phyloP scores from a whole-genome alignment of 2,888 invertebrate species.

The Drosophila maculinotata region DNA sequence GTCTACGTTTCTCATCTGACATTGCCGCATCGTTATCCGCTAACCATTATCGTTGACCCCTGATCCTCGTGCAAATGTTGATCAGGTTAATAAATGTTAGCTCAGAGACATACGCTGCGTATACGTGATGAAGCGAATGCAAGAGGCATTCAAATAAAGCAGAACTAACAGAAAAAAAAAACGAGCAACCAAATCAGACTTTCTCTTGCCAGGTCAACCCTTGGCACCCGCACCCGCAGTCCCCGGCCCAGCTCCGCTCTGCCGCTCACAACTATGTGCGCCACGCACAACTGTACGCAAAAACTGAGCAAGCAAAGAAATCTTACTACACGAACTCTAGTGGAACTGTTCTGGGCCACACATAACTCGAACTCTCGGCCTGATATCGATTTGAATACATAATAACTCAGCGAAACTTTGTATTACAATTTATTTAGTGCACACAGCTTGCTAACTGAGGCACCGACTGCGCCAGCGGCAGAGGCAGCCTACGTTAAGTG shows the following conservation, averaged over 20 bases:
- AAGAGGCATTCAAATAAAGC: neutral
- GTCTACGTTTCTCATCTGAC: neutral
- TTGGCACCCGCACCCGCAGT: neutral
- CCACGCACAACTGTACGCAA: conserved; percentile 44
- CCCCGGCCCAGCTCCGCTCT: neutral
- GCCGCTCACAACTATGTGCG: neutral
- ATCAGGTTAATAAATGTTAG: conserved; percentile 8
- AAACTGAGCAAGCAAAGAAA: conserved; percentile 21
- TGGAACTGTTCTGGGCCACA: neutral
- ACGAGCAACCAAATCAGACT: conserved; percentile 3
- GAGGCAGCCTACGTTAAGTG: conserved; percentile 23
- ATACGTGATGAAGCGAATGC: neutral
- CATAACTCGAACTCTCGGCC: conserved; percentile 52
- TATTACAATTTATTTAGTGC: conserved; percentile 80
- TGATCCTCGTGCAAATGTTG: conserved; percentile 28
- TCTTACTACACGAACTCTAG: conserved; percentile 5
- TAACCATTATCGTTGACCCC: conserved; percentile 25
- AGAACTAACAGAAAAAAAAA: neutral
- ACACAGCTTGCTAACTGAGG: conserved; percentile 43
- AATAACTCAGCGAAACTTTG: conserved; percentile 79
- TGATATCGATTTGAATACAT: conserved; percentile 80
- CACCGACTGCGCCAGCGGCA: conserved; percentile 4
- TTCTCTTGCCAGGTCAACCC: conserved; percentile 10
- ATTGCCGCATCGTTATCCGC: conserved; percentile 46
- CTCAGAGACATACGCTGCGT: neutral